Conservation (phyloP, 2,797 vertebrate genomes). For the Bucorvus abyssinicus region DNA sequence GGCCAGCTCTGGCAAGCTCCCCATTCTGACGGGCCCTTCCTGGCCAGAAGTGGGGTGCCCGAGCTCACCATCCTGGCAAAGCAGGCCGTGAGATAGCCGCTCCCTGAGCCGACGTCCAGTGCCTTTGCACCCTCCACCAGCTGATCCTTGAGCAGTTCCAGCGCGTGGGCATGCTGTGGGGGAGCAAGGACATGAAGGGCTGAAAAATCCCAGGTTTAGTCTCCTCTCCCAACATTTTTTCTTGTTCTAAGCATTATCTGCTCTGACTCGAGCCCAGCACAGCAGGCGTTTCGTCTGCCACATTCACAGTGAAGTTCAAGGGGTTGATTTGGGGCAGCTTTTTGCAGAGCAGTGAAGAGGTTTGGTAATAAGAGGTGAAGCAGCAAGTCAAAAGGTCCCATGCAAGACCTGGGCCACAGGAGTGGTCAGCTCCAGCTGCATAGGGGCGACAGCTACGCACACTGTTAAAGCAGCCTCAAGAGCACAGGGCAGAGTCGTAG, state of each 20-base stretch:
- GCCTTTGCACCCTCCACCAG: conserved; percentile 85
- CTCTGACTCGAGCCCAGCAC: background rate
- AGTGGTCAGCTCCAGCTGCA: background rate
- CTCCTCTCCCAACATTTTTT: background rate
- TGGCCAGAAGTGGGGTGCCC: too few species aligned
- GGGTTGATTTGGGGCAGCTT: background rate
- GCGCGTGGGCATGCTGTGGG: conserved; percentile 86
- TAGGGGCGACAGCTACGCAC: background rate
- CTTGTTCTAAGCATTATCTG: background rate
- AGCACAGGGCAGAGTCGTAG: background rate
- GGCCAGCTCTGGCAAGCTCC: background rate
- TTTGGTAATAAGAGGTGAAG: background rate
- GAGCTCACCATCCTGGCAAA: conserved; percentile 88
- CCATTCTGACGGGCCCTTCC: too few species aligned
- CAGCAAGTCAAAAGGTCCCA: background rate
- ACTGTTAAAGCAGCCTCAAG: background rate
- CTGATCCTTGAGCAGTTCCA: conserved; percentile 88
- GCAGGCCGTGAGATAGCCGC: conserved; percentile 90
- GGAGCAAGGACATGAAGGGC: background rate
- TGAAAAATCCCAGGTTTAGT: rapidly evolving
- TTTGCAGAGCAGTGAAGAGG: background rate
- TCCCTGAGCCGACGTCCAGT: conserved; percentile 91
- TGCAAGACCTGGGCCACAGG: background rate
- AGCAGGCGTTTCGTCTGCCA: background rate
- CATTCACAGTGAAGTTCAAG: background rate